These are phyloP conservation scores for Podargus strigoides DNA, from an alignment of 2,797 vertebrate genomes.

Conservation along the genomic window DNA sequence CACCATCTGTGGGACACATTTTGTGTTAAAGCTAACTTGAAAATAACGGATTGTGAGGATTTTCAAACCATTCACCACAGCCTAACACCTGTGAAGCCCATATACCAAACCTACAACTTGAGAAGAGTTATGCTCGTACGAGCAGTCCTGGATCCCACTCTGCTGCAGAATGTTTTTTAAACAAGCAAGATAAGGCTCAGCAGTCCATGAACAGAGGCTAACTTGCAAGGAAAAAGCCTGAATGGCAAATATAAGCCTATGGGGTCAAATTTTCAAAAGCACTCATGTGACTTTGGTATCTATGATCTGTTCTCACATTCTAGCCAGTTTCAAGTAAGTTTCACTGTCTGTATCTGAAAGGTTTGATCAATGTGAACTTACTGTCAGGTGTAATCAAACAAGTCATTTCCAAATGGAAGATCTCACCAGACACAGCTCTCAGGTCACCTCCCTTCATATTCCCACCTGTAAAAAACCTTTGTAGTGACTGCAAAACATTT, in stretches of 20 bases:
- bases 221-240: not conserved
- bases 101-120: not conserved
- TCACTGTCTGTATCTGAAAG: not conserved
- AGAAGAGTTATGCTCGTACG: not conserved
- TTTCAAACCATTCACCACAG: not conserved
- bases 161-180: not conserved
- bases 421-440: not conserved
- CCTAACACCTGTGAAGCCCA: not conserved
- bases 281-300: not conserved
- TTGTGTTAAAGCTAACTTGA: not conserved
- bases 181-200: not conserved
- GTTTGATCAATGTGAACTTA: not conserved
- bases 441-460: not conserved
- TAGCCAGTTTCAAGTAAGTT: not conserved
- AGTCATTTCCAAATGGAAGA: not conserved
- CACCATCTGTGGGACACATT: not conserved
- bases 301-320: not conserved
- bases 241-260: not conserved
- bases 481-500: not conserved
- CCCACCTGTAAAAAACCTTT: not conserved
- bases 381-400: not conserved
- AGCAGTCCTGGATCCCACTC: not conserved
- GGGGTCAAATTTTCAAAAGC: not conserved
- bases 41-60: not conserved
- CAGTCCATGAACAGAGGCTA: not conserved